These are phyloP conservation scores for Actinostola sp. DNA, from an alignment of 92 coral and sea anemone genomes.

Conservation along the genomic window DNA sequence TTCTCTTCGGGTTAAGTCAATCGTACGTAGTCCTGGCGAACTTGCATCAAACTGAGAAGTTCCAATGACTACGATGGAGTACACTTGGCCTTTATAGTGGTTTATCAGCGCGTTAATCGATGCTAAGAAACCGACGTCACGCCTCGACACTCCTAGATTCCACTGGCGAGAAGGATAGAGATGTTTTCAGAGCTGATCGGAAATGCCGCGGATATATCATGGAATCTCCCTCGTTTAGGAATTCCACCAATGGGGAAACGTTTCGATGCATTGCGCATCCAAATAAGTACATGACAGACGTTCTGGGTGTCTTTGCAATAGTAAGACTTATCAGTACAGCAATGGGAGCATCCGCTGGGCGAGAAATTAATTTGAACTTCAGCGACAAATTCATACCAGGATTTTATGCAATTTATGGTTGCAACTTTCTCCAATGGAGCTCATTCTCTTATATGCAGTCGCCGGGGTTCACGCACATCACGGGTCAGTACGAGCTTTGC, in stretches of 20 bases:
- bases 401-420: too few species aligned
- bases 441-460: too few species aligned
- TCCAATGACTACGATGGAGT: neutral
- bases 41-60: too few species aligned
- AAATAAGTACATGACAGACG: neutral
- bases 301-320: neutral
- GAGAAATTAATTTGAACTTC: neutral
- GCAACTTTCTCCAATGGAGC: too few species aligned
- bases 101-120: neutral
- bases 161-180: neutral
- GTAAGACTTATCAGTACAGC: neutral
- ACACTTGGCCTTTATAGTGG: neutral
- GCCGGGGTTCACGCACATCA: too few species aligned
- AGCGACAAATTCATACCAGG: too few species aligned
- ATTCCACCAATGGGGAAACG: neutral
- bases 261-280: neutral
- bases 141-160: constrained; percentile 10
- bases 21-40: too few species aligned
- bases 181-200: neutral
- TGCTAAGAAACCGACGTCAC: neutral
- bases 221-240: neutral
- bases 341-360: too few species aligned
- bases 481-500: too few species aligned
- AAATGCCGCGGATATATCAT: neutral
- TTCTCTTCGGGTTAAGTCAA: too few species aligned